Base-by-base conservation (phyloP, 23 tunicate species). In the Clavelina lepadiformis region DNA sequence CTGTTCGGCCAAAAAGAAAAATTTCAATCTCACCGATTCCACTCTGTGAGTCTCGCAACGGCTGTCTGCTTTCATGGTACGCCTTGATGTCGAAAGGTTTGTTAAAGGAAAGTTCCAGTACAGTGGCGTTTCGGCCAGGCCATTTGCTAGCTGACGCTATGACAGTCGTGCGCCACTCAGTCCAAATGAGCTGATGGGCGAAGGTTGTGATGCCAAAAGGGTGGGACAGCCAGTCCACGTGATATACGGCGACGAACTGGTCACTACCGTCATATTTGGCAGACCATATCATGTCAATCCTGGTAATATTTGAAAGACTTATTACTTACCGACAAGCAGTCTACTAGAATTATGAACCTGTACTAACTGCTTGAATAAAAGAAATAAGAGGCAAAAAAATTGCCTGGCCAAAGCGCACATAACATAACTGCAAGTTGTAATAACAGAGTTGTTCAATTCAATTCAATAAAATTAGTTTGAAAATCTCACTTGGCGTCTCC, bases 161-260 rank as follows among this genome's bases (percentile, higher is more conserved):
- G 65, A 86, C 77, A 1, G 83, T 65, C 22, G 80, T 78, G 34
- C 77, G 70, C 95, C 95, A 86, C 65, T 86, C 95, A 18, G 95
- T 86, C 95, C 95, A 86, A 3, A 78, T 55, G 5, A 86, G 58
- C 22, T 54, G 79, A 33, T 86, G 84, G 29, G 59, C 75, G 63
- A 59, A 86, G 20, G 62, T 51, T 29, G 85, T 72, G 20, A 86
- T 23, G 33, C 69, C 77, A 36, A 77, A 86, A 33, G 95, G 95
- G 58, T 86, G 95, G 18, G 80, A 31, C 46, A 78, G 46, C 95
- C 95, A 86, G 1, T 51, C 80, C 8, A 63, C 65, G 8, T 71
- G 71, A 45, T 65, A 41, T 23, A 86, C 34, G 3, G 72, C 73
- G 2, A 32, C 54, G 23, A 80, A 13, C 6, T 28, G 55, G 21